phyloP scores from a whole-genome alignment of 2,888 invertebrate genomes.

The Oligia strigilis region DNA sequence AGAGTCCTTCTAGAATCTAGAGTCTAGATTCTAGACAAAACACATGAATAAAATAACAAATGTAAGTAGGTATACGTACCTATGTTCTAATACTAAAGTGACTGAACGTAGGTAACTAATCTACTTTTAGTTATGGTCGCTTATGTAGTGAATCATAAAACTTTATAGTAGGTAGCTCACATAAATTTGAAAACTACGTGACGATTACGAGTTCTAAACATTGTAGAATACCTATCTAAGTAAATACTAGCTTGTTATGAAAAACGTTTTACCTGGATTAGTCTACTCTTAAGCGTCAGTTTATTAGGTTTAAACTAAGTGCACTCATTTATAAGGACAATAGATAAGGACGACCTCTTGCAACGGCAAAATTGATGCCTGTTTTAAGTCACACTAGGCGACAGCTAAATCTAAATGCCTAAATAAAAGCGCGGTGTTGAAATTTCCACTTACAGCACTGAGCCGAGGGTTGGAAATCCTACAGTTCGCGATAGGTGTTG shows the following conservation, averaged over 20 bases:
- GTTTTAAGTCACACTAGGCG: not conserved
- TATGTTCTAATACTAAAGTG: not conserved
- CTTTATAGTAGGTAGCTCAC: not conserved
- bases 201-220: not conserved
- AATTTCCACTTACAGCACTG: too few species aligned
- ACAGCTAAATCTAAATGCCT: too few species aligned
- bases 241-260: not conserved
- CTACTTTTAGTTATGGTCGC: not conserved
- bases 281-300: not conserved
- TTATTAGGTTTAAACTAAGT: not conserved
- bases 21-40: not conserved
- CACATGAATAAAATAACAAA: not conserved
- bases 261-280: not conserved
- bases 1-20: not conserved
- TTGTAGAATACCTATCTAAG: not conserved
- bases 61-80: not conserved
- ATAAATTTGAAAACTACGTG: slow-evolving; percentile 5
- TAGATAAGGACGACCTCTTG: not conserved
- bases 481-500: not conserved
- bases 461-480: not conserved
- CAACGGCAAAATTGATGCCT: not conserved
- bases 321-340: not conserved
- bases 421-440: not conserved
- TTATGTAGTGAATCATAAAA: not conserved
- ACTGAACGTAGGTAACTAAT: not conserved